phyloP scores from a whole-genome alignment of 53 echinoderm and acorn worm species.

The Actinopyga echinites region DNA sequence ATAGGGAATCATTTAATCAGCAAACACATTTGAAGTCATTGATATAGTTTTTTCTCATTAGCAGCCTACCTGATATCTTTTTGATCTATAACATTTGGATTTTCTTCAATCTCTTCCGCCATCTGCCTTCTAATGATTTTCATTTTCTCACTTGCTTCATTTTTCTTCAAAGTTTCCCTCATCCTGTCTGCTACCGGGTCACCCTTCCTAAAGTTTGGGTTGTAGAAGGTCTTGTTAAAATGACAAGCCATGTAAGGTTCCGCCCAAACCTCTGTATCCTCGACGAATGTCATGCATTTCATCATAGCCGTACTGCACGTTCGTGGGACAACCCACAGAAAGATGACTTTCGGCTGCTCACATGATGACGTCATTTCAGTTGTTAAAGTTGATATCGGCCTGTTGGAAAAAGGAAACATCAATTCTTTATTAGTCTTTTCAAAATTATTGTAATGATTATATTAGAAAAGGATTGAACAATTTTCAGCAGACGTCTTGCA shows the following conservation, averaged over 20 bases:
- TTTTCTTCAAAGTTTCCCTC: neutral
- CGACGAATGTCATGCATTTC: conserved; percentile 28
- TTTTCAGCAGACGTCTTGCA: no score
- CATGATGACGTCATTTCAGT: no score
- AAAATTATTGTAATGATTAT: no score
- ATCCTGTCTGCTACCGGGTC: neutral
- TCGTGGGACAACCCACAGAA: neutral
- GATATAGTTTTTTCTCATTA: no score
- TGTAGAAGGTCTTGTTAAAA: conserved; percentile 18
- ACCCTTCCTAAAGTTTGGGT: neutral
- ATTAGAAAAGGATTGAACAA: no score
- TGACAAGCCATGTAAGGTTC: neutral
- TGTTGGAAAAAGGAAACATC: no score
- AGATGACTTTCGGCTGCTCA: no score
- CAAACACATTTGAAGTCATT: no score
- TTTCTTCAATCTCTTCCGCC: neutral
- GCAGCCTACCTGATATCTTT: neutral
- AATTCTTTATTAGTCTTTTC: no score
- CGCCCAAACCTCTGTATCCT: neutral
- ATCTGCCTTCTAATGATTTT: neutral
- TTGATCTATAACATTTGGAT: neutral
- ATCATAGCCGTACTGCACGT: conserved; percentile 4
- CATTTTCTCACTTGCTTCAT: conserved; percentile 5
- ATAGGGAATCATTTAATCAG: no score
- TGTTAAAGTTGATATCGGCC: no score